Base-by-base conservation (phyloP, 2,797 vertebrate genomes). In the Manis pentadactyla region DNA sequence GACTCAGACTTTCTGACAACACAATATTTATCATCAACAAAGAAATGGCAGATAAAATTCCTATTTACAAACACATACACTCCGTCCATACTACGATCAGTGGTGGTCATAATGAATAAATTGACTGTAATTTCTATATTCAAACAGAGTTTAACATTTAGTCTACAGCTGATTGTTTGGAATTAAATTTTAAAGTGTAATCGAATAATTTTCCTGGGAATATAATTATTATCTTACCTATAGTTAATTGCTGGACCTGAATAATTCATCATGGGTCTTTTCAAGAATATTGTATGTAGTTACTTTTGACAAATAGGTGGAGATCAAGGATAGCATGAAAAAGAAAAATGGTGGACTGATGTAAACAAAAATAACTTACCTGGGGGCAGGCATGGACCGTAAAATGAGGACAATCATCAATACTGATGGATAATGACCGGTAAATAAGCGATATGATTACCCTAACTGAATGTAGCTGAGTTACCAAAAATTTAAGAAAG, bases 1-100 rank as follows among this genome's bases (percentile, higher is more conserved):
- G 34, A 55, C 37, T 85, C n/a, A 61, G 29, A 63, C 0, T 46
- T 97, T 82, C 18, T 34, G 14, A 93, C n/a, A 86, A 84, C 4
- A 85, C 4, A 10, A 55, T 69, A 95, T 87, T 82, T 87, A 19
- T 79, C 29, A 46, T 42, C 3, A 90, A 2, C 14, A 83, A 88
- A 66, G 7, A 57, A 59, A 68, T 68, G 8, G 37, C 23, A 59
- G 27, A n/a, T 61, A 12, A 92, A 63, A 25, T 89, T 34, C 25
- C 29, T 86, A 2, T 61, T 85, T 92, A 90, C 71, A 90, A 81
- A 61, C 10, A 23, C 5, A 29, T 51, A 4, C 4, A 59, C 4
- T 92, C 11, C 42, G 57, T 95, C 79, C 46, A 83, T 92, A 64
- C 13, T 66, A 63, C 1, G 77, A 49, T 77, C 31, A 49, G 19